Evolutionary conservation across 2,797 vertebrate genomes (phyloP), one percentile per base, ranked within the genome.

Genomic region (Caiman crocodilus): DNA sequence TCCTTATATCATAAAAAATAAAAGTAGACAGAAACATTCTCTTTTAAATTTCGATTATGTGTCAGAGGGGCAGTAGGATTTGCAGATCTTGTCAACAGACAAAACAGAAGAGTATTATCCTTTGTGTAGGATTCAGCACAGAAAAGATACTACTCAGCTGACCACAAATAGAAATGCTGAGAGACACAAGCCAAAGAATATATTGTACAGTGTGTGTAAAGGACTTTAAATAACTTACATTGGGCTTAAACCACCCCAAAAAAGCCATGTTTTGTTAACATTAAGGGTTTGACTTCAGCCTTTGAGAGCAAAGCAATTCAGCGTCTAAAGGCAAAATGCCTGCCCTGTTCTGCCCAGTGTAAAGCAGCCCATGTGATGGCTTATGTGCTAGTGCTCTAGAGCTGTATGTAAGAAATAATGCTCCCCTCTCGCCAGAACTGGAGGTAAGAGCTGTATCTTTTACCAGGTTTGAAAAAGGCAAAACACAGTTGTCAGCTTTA

Each of bases 81-180:
- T 95, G 69, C 93, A 96, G 90, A 96, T 94, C 91, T 92, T 94
- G 87, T 97, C 96, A 97, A 92, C 93, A 93, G 87, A 90, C 69
- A 94, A 97, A 96, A 90, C 82, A 92, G 92, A 93, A 74, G 26
- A 96, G 77, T 79, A 90, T 89, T 93, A 87, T 74, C 86, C 69
- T 95, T 95, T 89, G 63, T 82, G 79, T 85, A 82, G 77, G 69
- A 69, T 79, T 96, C 69, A 35, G 30, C 4, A 16, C 84, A 91
- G 23, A 85, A 96, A 96, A 85, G 65, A 87, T 67, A 73, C 58
- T 64, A 82, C 89, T 94, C 76, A 17, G 35, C 69, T 96, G 93
- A 95, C 84, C 50, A 65, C 35, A 95, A 97, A 92, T 85, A 94
- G 16, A 92, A 94, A 93, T 74, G 76, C 67, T 90, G 78, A 94